Evolutionary conservation across 2,888 invertebrate genomes (phyloP), one percentile per base, ranked within the genome.

Genomic region (Deroplatys truncata): DNA sequence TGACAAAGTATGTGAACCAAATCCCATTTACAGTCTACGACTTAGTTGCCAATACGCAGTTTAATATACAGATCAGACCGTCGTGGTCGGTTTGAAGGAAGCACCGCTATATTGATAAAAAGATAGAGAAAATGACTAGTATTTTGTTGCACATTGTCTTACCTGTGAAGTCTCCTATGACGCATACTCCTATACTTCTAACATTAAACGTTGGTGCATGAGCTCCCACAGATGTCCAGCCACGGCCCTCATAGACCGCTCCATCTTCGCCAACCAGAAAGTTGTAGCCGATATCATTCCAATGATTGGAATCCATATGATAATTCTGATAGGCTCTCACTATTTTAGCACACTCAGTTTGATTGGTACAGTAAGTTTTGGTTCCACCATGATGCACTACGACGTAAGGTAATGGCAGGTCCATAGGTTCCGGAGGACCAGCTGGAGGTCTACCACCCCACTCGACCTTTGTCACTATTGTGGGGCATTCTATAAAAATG

Each of bases 201-300:
- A 91, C 92, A 91, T 93, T 94, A 92, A 93, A 94, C 90, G 92
- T 93, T 28, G 93, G 92, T 1, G 93, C 93, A 91, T 94, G 94
- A 13, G 93, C 93, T 0, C 94, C 95, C 1, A 93, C 92, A 13
- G 92, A 92, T 89, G 94, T 92, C 94, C 94, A 94, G 2, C 94
- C 93, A 3, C 94, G 92, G 15, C 94, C 94, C 90, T 93, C 93
- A 91, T 94, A 94, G 20, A 93, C 92, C 29, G 93, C 93, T 0
- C 94, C 94, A 91, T 95, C 95, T 82, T 94, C 94, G 7, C 95
- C 95, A 82, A 95, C 93, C 28, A 95, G 91, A 90, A 94, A 95
- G 90, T 93, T 94, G 91, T 93, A 93, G 8, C 93, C 94, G 85
- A 94, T 93, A 89, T 94, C 94, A 85, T 91, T 92, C 94, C 94